These are phyloP conservation scores for Halictus ligatus DNA, from an alignment of 2,888 invertebrate genomes.

Conservation along the genomic window DNA sequence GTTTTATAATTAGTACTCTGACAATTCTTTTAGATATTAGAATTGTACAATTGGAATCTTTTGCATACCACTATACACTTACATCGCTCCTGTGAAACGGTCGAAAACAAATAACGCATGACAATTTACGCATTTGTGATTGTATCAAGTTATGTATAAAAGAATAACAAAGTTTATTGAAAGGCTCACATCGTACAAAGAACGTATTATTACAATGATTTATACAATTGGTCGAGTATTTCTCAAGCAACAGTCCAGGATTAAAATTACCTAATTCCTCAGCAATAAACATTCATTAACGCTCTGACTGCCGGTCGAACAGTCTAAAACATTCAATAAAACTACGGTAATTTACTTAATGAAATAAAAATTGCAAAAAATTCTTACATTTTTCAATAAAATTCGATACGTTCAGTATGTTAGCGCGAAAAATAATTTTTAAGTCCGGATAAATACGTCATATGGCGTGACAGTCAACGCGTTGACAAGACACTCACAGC, in stretches of 20 bases:
- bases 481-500: background rate
- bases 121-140: background rate
- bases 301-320: background rate
- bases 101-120: background rate
- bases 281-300: background rate
- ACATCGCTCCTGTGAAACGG: background rate
- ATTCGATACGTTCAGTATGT: no score
- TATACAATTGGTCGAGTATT: background rate
- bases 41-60: background rate
- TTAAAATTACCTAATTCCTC: background rate
- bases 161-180: background rate
- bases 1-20: no score
- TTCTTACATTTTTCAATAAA: background rate
- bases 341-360: background rate
- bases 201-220: background rate
- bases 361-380: background rate
- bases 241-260: background rate
- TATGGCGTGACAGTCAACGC: background rate
- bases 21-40: no score
- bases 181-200: background rate
- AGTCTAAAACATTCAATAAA: background rate
- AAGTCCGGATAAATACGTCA: background rate
- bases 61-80: background rate
- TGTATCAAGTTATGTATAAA: background rate
- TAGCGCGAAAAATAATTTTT: background rate